Base-by-base conservation (phyloP, 2,797 vertebrate species). In the Gymnodraco acuticeps region DNA sequence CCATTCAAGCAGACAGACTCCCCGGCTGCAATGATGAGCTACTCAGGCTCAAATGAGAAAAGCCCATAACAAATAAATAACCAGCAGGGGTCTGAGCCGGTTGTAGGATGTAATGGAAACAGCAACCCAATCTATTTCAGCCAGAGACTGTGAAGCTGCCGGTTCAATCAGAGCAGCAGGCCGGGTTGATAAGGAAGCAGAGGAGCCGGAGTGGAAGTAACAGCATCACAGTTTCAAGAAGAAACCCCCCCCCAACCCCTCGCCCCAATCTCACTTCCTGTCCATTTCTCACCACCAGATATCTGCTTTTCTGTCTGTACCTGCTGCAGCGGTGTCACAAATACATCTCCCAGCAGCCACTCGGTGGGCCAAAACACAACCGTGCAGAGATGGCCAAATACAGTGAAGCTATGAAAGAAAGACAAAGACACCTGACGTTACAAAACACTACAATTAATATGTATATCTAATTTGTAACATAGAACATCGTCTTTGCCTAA, bases 31-130 rank as follows among this genome's bases (percentile, higher is more conserved):
- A 82, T 91, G 87, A 92, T 87, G 89, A 92, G 89, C 87, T 86
- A 76, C 85, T 91, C 91, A 55, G 83, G 64, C 87, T 87, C 58
- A 76, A 93, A 91, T 92, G 86, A 92, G 85, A 94, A 90, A 93
- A 88, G 60, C 69, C 80, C 70, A 78, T 72, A 83, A 86, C 89
- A 91, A 91, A 93, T 94, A 92, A 94, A 93, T 89, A 93, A 92
- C 68, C 80, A 70, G 73, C 72, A 63, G 76, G 62, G 78, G 67
- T 74, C 73, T 54, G 78, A 81, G 78, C 67, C 70, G 12, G 15
- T 46, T 38, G 33, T 5, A 66, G 73, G 69, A 71, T 70, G 72
- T 88, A 89, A 92, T 89, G 80, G 89, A 91, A 89, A 82, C 73
- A 72, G 77, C 75, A 72, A 59, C 66, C 50, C 88, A 82, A 87